Evolutionary conservation across 2,797 vertebrate genomes (phyloP).

Genomic region (Aldrovandia affinis): DNA sequence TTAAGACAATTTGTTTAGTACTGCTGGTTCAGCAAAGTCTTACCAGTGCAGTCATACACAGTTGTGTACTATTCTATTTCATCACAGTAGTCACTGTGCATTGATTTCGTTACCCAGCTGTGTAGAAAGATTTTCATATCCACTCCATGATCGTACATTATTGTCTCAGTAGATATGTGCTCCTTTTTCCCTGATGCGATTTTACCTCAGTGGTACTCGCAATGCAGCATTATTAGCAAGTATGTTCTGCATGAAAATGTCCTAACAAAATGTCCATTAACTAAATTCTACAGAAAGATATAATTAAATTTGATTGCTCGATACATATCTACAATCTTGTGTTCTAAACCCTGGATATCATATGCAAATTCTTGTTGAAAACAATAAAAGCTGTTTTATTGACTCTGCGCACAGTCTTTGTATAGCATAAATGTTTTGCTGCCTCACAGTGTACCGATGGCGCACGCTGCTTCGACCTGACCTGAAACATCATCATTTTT

Average conservation of each 20-base stretch:
- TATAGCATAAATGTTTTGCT: neutral
- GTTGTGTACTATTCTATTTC: neutral
- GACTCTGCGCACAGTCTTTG: neutral
- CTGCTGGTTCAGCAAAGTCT: neutral
- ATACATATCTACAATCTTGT: neutral
- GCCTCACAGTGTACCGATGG: neutral
- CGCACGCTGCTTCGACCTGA: slow-evolving; percentile 40
- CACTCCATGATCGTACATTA: neutral
- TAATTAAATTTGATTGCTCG: slow-evolving; percentile 40
- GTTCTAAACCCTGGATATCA: neutral
- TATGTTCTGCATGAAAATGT: neutral
- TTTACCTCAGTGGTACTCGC: neutral
- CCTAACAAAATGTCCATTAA: slow-evolving; percentile 6
- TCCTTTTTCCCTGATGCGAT: neutral
- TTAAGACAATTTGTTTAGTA: neutral
- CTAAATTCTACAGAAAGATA: slow-evolving; percentile 48
- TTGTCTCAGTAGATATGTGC: neutral
- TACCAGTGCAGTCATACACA: neutral
- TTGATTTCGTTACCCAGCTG: neutral
- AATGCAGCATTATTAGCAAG: neutral
- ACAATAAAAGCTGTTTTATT: neutral
- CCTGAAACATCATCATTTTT: slow-evolving; percentile 37
- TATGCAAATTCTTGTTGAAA: neutral
- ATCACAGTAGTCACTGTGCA: neutral
- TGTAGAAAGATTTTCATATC: neutral